These are phyloP conservation scores for Drosophila bocki DNA, from an alignment of 1,140 invertebrate species.

Conservation along the genomic window DNA sequence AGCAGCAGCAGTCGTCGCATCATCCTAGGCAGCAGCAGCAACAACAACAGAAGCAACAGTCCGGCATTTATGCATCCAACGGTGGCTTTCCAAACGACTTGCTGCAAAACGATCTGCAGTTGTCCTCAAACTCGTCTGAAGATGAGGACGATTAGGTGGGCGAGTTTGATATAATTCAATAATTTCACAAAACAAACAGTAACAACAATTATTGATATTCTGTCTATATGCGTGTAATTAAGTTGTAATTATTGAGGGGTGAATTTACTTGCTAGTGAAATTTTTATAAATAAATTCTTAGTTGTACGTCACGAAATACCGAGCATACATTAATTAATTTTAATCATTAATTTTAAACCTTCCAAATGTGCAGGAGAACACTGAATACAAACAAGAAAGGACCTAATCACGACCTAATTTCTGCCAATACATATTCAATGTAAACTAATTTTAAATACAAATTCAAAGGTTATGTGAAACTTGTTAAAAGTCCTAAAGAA, in stretches of 20 bases:
- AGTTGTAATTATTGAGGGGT: conserved; percentile 74
- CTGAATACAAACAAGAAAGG: conserved; percentile 33
- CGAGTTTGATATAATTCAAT: conserved; percentile 37
- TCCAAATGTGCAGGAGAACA: conserved; percentile 72
- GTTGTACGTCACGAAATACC: conserved; percentile 56
- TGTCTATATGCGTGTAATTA: conserved; percentile 72
- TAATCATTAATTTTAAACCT: conserved; percentile 52
- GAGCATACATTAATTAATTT: conserved; percentile 66
- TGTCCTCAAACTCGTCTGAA: conserved; percentile 86
- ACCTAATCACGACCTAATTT: conserved; percentile 32
- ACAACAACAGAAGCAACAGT: conserved; percentile 60
- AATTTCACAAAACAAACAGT: conserved; percentile 37
- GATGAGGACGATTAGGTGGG: conserved; percentile 76
- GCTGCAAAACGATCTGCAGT: conserved; percentile 89
- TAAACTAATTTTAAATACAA: conserved; percentile 57
- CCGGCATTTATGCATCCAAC: conserved; percentile 77
- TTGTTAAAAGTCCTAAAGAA: conserved; percentile 54
- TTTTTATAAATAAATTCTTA: conserved; percentile 81
- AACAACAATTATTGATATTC: conserved; percentile 64
- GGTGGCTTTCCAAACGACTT: conserved; percentile 86
- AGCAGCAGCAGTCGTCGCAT: conserved; percentile 38
- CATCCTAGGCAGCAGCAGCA: conserved; percentile 57
- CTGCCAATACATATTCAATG: conserved; percentile 67
- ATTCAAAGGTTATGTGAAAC: conserved; percentile 71
- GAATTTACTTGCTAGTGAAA: conserved; percentile 82